A percentile compares a stretch with the other conserved stretches of the same genome.
Conservation (phyloP, 2,113 vertebrate species). For the Rhabdomys dilectus region DNA sequence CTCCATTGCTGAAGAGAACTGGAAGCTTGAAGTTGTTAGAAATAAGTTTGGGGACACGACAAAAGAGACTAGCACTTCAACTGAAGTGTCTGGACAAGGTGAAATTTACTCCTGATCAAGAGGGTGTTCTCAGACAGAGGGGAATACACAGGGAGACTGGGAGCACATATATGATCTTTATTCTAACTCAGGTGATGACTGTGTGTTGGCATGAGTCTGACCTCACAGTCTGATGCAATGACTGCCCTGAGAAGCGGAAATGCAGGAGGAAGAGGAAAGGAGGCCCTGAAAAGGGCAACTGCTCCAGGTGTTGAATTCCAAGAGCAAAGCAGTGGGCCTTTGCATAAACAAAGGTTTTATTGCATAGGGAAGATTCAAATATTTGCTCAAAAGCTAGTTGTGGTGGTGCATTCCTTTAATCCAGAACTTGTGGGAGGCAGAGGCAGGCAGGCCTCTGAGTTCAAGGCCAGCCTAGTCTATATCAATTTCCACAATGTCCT, state of each 20-base stretch:
- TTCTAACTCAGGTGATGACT: neutral
- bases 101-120: neutral
- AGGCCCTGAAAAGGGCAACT: neutral
- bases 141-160: neutral
- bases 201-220: neutral
- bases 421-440: neutral
- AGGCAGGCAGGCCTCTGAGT: neutral
- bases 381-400: neutral
- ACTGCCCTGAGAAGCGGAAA: neutral
- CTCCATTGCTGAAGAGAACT: neutral
- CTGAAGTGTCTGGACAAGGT: neutral
- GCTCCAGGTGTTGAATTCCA: neutral
- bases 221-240: neutral
- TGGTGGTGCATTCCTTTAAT: neutral
- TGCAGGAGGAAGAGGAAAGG: neutral
- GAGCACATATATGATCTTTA: neutral
- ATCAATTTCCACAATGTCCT: too few relatives aligned
- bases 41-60: neutral
- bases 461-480: neutral
- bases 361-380: neutral
- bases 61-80: neutral
- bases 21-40: neutral
- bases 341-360: neutral
- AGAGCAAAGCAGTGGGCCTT: neutral
- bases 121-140: neutral